A percentile compares a stretch with the other conserved stretches of the same genome.
Conservation (phyloP, 2,797 vertebrate genomes). For the Urosaurus nigricauda region DNA sequence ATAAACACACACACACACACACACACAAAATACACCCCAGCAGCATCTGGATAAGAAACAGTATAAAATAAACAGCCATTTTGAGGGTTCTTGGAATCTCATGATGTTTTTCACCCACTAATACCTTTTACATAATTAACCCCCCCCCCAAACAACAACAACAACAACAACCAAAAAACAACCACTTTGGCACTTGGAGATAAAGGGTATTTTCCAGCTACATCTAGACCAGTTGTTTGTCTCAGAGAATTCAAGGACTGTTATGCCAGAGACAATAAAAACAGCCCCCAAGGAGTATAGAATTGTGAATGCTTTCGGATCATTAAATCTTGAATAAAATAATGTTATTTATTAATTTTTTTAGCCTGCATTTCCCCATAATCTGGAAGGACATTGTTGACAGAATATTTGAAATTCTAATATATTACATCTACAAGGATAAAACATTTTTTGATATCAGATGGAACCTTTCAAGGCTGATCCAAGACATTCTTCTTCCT, state of each 20-base stretch:
- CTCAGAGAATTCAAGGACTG: not conserved
- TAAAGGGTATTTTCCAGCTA: no score
- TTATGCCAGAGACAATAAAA: not conserved
- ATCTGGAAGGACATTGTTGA: no score
- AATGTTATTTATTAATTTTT: no score
- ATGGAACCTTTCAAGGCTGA: no score
- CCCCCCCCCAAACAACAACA: no score
- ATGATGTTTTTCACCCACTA: not conserved
- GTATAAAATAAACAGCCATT: slow-evolving; percentile 2
- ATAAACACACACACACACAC: not conserved
- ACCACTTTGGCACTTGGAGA: no score
- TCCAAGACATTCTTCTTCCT: no score
- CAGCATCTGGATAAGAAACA: not conserved
- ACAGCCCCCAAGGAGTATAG: not conserved
- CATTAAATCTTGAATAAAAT: not conserved
- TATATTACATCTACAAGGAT: no score
- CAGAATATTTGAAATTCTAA: no score
- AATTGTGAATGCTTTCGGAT: not conserved
- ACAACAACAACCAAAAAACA: no score
- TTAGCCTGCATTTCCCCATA: no score
- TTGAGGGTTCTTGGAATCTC: slow-evolving; percentile 4
- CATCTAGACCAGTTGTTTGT: not conserved
- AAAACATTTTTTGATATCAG: no score
- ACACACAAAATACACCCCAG: not conserved
- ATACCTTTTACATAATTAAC: not conserved